Conservation (phyloP, 1,140 invertebrate species). For the Geopemphigus sp. region DNA sequence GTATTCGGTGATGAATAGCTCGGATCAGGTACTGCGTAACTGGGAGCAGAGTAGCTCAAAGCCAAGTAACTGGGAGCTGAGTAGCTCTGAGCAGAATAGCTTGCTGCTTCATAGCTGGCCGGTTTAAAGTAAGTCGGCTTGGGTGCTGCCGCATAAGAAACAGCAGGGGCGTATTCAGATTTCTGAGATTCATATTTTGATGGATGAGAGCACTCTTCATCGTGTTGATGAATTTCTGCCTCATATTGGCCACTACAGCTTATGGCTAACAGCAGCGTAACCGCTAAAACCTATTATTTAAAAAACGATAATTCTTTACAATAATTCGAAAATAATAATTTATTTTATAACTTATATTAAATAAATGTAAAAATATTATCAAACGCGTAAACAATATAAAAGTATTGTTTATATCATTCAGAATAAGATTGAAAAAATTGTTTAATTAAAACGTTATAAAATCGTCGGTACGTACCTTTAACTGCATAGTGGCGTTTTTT, state of each 20-base stretch:
- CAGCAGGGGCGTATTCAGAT: constrained; percentile 5
- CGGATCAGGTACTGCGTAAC: constrained; percentile 20
- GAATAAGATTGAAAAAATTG: too few relatives aligned
- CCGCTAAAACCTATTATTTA: constrained; percentile 19
- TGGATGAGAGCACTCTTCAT: constrained; percentile 31
- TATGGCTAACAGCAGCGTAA: constrained; percentile 26
- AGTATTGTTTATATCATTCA: too few relatives aligned
- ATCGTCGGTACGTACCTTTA: constrained; percentile 22
- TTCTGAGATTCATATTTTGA: constrained; percentile 25
- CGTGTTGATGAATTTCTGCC: constrained; percentile 28
- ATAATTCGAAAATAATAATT: too few relatives aligned
- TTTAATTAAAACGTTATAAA: too few relatives aligned
- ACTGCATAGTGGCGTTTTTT: not conserved
- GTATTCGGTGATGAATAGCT: constrained; percentile 29
- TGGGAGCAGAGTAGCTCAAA: too few relatives aligned
- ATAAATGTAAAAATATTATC: too few relatives aligned
- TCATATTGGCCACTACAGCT: constrained; percentile 36
- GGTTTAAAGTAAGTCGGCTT: constrained; percentile 28
- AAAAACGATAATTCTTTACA: not conserved
- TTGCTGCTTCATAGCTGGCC: constrained; percentile 17
- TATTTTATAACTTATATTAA: not conserved
- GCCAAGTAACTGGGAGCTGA: not conserved
- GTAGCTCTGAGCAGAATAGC: constrained; percentile 4
- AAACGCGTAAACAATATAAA: not conserved
- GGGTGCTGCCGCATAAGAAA: not conserved